Conservation (phyloP, 2,797 vertebrate genomes). For the Mergus octosetaceus region DNA sequence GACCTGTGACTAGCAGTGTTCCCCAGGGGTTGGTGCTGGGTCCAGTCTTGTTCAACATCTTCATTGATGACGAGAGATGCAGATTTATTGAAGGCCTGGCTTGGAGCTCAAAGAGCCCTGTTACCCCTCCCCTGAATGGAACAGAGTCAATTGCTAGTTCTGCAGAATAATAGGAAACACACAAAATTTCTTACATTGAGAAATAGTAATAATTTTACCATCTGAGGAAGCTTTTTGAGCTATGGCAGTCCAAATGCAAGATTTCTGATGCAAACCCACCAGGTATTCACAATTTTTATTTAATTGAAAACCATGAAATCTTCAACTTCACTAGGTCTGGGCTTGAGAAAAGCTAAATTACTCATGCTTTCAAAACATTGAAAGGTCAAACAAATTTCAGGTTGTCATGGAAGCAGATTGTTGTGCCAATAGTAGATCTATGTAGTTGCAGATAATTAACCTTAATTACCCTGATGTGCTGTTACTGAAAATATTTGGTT, state of each 20-base stretch:
- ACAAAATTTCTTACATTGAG: conserved; percentile 54
- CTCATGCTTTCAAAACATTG: conserved; percentile 43
- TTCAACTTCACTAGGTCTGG: conserved; percentile 32
- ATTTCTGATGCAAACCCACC: neutral
- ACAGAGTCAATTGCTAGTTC: conserved; percentile 34
- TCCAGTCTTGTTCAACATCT: too few relatives aligned
- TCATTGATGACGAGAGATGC: too few relatives aligned
- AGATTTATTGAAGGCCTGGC: neutral
- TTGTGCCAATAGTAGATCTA: conserved; percentile 7
- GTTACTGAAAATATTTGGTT: conserved; percentile 30
- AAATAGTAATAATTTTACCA: conserved; percentile 47
- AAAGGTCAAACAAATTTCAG: conserved; percentile 47
- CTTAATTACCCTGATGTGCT: conserved; percentile 21
- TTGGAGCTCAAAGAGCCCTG: neutral
- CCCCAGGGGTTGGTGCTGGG: too few relatives aligned
- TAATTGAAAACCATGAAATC: conserved; percentile 31
- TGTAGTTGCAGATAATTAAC: conserved; percentile 45
- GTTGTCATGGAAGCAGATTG: conserved; percentile 19
- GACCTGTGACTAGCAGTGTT: too few relatives aligned
- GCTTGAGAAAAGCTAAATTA: conserved; percentile 39
- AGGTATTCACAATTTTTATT: neutral
- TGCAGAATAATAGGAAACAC: conserved; percentile 59
- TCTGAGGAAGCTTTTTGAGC: neutral
- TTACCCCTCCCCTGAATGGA: conserved; percentile 28
- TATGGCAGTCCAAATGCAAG: neutral